Evolutionary conservation across 2,888 invertebrate genomes (phyloP).

Genomic region (Torymus texanus): DNA sequence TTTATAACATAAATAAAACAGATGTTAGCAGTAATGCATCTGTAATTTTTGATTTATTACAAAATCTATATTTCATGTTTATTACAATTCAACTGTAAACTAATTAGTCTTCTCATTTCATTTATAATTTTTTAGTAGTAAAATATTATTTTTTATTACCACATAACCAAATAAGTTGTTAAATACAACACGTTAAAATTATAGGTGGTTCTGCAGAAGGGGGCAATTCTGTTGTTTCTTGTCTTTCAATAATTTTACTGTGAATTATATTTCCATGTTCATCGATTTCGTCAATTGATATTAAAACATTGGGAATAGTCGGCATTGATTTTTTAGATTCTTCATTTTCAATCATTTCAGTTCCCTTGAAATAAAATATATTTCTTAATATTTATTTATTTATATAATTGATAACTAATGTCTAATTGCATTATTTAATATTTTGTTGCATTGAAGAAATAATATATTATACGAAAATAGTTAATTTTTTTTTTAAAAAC

Average conservation of each 20-base stretch:
- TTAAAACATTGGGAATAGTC: constrained; percentile 75
- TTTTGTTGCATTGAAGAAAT: no score
- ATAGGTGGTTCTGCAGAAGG: constrained; percentile 67
- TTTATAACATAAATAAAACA: constrained; percentile 3
- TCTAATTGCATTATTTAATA: no score
- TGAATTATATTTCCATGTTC: constrained; percentile 81
- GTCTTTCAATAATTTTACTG: constrained; percentile 78
- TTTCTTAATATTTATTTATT: no score
- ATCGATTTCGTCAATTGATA: constrained; percentile 82
- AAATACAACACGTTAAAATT: constrained; percentile 61
- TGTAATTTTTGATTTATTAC: constrained; percentile 31
- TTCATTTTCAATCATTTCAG: constrained; percentile 56
- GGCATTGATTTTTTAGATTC: constrained; percentile 49
- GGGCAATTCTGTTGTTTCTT: constrained; percentile 73
- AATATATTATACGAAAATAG: no score
- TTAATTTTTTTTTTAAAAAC: no score
- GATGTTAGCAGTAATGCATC: constrained; percentile 2
- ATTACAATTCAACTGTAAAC: constrained; percentile 28
- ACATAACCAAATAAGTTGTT: constrained; percentile 27
- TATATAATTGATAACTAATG: no score
- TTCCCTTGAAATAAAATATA: no score
- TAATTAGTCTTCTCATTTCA: constrained; percentile 37
- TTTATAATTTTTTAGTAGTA: constrained; percentile 21
- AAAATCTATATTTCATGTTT: constrained; percentile 21
- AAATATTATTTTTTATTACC: constrained; percentile 27